Evolutionary conservation across 1,140 invertebrate genomes (phyloP).

Genomic region (Parasteatoda tepidariorum): DNA sequence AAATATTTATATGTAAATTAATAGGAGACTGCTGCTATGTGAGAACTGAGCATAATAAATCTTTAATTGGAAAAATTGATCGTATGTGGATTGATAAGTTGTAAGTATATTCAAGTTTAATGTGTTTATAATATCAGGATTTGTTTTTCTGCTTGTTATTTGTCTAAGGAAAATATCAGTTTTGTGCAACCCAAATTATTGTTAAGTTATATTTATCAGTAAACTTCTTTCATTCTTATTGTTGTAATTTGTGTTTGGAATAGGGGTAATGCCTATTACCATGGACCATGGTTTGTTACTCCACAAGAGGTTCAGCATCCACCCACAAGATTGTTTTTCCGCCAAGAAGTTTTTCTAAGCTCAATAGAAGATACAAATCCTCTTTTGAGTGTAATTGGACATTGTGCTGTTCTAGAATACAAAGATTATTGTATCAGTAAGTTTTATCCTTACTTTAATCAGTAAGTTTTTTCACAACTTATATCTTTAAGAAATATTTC

Average conservation of each 20-base stretch:
- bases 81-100: slow-evolving; percentile 89
- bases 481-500: not conserved
- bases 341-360: slow-evolving; percentile 93
- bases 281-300: slow-evolving; percentile 91
- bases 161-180: too few relatives aligned
- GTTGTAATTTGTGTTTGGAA: too few relatives aligned
- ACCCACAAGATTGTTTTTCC: slow-evolving; percentile 83
- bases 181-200: too few relatives aligned
- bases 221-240: too few relatives aligned
- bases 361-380: slow-evolving; percentile 92
- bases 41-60: slow-evolving; percentile 84
- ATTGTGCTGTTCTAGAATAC: slow-evolving; percentile 90
- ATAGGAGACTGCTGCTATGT: slow-evolving; percentile 93
- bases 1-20: too few relatives aligned
- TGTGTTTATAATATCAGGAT: not conserved
- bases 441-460: slow-evolving; percentile 62
- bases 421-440: slow-evolving; percentile 90
- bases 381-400: slow-evolving; percentile 88
- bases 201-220: too few relatives aligned
- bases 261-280: slow-evolving; percentile 89
- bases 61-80: slow-evolving; percentile 93
- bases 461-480: not conserved
- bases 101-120: slow-evolving; percentile 62
- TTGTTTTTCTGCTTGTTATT: not conserved
- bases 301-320: slow-evolving; percentile 86